These are phyloP conservation scores for Kryptolebias ocellatus DNA, from an alignment of 2,797 vertebrate genomes.

Conservation along the genomic window DNA sequence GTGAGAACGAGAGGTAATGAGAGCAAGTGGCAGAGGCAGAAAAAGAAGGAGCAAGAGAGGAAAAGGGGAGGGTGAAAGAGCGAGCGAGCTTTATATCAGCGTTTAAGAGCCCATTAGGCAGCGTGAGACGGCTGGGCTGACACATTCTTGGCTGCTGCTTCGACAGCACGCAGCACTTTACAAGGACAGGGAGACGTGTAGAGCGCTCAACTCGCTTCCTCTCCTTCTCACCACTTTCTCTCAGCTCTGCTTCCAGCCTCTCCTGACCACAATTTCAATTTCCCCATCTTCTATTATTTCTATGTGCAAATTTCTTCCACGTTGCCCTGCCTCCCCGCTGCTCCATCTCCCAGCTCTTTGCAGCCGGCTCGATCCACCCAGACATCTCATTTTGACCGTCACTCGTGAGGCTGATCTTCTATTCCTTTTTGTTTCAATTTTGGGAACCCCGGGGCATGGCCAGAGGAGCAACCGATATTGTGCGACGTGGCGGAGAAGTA, in stretches of 20 bases:
- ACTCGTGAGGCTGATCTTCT: slow-evolving; percentile 49
- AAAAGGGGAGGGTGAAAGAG: slow-evolving; percentile 73
- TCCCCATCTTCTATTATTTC: slow-evolving; percentile 51
- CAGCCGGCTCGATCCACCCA: slow-evolving; percentile 53
- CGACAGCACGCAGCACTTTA: slow-evolving; percentile 82
- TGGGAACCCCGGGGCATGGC: slow-evolving; percentile 51
- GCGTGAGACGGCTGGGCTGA: slow-evolving; percentile 78
- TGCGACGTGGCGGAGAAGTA: slow-evolving; percentile 61
- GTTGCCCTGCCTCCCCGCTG: slow-evolving; percentile 8
- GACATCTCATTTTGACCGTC: slow-evolving; percentile 64
- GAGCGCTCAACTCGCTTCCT: slow-evolving; percentile 71
- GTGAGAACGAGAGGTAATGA: slow-evolving; percentile 75
- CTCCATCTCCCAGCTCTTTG: slow-evolving; percentile 44
- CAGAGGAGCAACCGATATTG: slow-evolving; percentile 57
- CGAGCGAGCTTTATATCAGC: slow-evolving; percentile 80
- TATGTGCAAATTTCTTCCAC: slow-evolving; percentile 35
- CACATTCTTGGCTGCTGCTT: slow-evolving; percentile 81
- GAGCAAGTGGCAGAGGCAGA: slow-evolving; percentile 64
- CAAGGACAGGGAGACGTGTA: slow-evolving; percentile 78
- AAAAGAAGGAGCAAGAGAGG: slow-evolving; percentile 54
- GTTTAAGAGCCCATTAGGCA: slow-evolving; percentile 82
- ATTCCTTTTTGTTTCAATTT: slow-evolving; percentile 49
- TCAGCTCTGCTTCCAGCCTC: slow-evolving; percentile 62
- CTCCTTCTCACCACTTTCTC: slow-evolving; percentile 60
- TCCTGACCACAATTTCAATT: slow-evolving; percentile 56